These are phyloP conservation scores for Hyposmocoma kahamanoa DNA, from an alignment of 1,140 invertebrate species.

Conservation along the genomic window DNA sequence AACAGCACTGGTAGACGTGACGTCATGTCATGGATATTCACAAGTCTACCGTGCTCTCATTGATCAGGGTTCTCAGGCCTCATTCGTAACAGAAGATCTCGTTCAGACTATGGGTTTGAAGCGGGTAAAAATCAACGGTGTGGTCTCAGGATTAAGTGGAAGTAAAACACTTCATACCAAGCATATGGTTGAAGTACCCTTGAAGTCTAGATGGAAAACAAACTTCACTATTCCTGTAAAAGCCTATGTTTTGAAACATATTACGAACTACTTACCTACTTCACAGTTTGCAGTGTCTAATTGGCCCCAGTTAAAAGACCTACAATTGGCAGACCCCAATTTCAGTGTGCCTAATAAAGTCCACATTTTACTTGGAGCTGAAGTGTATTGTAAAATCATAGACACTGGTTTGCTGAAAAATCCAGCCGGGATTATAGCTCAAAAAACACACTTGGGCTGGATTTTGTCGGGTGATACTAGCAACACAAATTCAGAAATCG, in stretches of 20 bases:
- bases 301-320: slow-evolving; percentile 3
- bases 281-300: background rate
- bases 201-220: slow-evolving; percentile 10
- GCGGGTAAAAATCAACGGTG: slow-evolving; percentile 1
- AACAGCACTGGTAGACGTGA: slow-evolving; percentile 5
- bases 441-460: slow-evolving; percentile 11
- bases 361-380: slow-evolving; percentile 10
- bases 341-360: slow-evolving; percentile 10
- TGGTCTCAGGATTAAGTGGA: slow-evolving; percentile 9
- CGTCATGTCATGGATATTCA: background rate
- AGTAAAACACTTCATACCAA: background rate
- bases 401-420: slow-evolving; percentile 9
- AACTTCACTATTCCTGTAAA: slow-evolving; percentile 5
- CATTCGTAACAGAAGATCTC: slow-evolving; percentile 16
- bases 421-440: slow-evolving; percentile 5
- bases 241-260: slow-evolving; percentile 13
- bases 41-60: slow-evolving; percentile 5
- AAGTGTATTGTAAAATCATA: slow-evolving; percentile 6
- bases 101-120: slow-evolving; percentile 15
- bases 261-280: slow-evolving; percentile 12
- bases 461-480: slow-evolving; percentile 12
- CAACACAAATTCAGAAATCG: background rate
- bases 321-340: slow-evolving; percentile 13
- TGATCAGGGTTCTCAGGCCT: slow-evolving; percentile 16
- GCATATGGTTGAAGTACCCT: slow-evolving; percentile 6